These are phyloP conservation scores for Merops nubicus DNA, from an alignment of 2,113 vertebrate species.

Conservation along the genomic window DNA sequence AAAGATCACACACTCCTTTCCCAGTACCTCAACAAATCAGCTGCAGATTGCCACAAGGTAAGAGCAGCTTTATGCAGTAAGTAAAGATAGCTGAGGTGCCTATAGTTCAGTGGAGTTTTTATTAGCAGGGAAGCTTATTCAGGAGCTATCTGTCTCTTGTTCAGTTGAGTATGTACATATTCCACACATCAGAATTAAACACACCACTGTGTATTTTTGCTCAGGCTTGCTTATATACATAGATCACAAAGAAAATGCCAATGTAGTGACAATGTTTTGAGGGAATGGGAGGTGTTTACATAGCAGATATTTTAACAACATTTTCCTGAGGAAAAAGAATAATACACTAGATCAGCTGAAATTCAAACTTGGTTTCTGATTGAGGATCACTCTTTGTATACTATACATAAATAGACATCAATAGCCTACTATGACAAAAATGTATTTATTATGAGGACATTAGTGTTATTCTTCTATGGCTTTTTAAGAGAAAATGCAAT, in stretches of 20 bases:
- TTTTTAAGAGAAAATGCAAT: background rate
- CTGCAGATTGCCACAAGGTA: background rate
- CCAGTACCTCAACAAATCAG: background rate
- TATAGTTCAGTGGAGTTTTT: background rate
- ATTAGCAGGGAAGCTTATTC: background rate
- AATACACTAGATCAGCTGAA: background rate
- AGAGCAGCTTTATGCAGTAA: background rate
- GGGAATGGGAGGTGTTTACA: background rate
- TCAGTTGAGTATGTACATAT: background rate
- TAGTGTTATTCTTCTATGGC: background rate
- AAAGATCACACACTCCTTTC: background rate
- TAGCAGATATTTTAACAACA: background rate
- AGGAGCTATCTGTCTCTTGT: background rate
- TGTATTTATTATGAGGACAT: background rate
- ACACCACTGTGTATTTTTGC: background rate
- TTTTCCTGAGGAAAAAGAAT: background rate
- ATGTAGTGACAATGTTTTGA: fast-evolving
- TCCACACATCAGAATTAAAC: background rate
- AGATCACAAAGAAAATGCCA: background rate
- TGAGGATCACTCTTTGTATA: background rate
- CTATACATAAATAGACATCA: background rate
- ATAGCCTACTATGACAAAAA: background rate
- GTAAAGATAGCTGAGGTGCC: background rate
- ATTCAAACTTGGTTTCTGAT: background rate
- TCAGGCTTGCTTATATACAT: background rate